A percentile compares a stretch with the other conserved stretches of the same genome.
These are phyloP conservation scores for Drosophila birchii DNA, from an alignment of 2,888 invertebrate genomes.

Conservation along the genomic window DNA sequence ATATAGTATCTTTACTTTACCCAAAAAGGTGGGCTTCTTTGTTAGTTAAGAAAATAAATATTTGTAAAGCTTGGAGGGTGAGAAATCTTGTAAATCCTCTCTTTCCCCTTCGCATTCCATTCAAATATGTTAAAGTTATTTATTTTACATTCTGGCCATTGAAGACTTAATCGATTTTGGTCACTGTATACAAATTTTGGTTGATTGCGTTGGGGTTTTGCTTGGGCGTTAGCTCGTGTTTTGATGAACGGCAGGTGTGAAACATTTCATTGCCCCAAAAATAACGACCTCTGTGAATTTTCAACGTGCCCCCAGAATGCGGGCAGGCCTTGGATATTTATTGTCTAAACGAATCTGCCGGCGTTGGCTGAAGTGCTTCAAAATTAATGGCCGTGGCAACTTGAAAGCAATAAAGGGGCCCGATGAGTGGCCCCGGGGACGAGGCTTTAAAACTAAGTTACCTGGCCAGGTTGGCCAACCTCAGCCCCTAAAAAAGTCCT, in stretches of 20 bases:
- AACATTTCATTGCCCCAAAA: constrained; percentile 53
- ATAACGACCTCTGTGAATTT: constrained; percentile 46
- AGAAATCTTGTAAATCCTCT: neutral
- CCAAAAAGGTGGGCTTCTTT: neutral
- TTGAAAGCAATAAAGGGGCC: constrained; percentile 39
- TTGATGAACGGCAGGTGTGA: constrained; percentile 52
- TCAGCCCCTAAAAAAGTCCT: neutral
- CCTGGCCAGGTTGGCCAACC: constrained; percentile 22
- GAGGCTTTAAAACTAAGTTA: constrained; percentile 30
- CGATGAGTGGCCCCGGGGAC: constrained; percentile 16
- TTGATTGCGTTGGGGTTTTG: neutral
- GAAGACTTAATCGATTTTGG: neutral
- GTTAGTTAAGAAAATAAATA: neutral
- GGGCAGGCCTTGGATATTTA: constrained; percentile 44
- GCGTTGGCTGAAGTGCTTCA: constrained; percentile 39
- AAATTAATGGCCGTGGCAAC: constrained; percentile 53
- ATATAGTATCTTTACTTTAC: neutral
- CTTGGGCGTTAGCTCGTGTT: constrained; percentile 13
- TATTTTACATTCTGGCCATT: neutral
- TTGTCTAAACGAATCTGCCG: constrained; percentile 57
- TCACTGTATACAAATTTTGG: constrained; percentile 13
- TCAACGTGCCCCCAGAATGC: constrained; percentile 20
- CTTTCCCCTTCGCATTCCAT: neutral
- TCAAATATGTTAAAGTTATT: neutral
- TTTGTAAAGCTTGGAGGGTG: neutral